Percentiles rank a stretch among this genome's conserved stretches.
phyloP scores from a whole-genome alignment of 2,113 vertebrate species.

The Ranitomeya imitator region DNA sequence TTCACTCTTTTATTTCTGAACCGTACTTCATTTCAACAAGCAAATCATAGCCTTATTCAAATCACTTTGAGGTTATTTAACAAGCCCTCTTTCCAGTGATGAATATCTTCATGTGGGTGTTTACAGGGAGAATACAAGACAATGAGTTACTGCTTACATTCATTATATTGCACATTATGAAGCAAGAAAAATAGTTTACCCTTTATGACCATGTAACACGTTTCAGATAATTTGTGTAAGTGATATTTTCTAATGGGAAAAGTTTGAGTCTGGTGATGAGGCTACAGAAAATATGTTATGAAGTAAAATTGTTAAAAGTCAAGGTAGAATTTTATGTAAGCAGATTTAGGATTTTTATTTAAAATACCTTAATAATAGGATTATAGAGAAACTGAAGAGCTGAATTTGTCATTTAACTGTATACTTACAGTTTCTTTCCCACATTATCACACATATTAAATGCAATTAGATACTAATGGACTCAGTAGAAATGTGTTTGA shows the following conservation, averaged over 20 bases:
- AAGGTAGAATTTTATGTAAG: neutral
- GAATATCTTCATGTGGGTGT: constrained; percentile 41
- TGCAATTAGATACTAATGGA: too few relatives aligned
- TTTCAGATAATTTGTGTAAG: constrained; percentile 22
- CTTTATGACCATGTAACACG: constrained; percentile 11
- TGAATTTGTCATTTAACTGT: neutral
- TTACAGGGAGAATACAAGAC: constrained; percentile 31
- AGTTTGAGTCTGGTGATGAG: neutral
- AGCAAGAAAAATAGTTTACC: constrained; percentile 2
- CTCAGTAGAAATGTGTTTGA: too few relatives aligned
- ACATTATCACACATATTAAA: neutral
- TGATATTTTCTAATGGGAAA: constrained; percentile 16
- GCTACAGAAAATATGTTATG: neutral
- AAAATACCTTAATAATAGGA: neutral
- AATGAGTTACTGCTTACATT: constrained; percentile 32
- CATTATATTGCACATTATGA: constrained; percentile 4
- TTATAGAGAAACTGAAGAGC: neutral
- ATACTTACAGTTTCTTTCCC: neutral
- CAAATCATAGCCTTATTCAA: constrained; percentile 18
- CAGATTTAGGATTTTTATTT: neutral
- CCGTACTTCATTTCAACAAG: constrained; percentile 8
- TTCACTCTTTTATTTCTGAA: constrained; percentile 16
- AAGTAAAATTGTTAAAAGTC: neutral
- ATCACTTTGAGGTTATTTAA: constrained; percentile 12
- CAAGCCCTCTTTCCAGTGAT: constrained; percentile 31